phyloP scores from a whole-genome alignment of 1,140 invertebrate species.

The Diuraphis noxia region DNA sequence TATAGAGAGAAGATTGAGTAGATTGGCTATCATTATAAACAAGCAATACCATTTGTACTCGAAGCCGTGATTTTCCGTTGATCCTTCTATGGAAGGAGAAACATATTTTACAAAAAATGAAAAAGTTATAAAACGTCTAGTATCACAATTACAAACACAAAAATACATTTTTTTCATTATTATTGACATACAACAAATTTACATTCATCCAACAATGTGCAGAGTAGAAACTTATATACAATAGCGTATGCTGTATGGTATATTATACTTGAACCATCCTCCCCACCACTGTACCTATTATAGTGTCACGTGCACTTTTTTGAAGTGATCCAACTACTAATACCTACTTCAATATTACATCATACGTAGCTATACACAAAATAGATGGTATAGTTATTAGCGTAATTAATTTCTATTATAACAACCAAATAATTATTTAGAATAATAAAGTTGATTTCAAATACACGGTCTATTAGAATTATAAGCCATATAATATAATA shows the following conservation, averaged over 20 bases:
- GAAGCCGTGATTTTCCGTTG: background rate
- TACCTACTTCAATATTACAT: conserved; percentile 3
- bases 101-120: background rate
- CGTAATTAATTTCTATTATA: background rate
- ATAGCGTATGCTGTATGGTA: background rate
- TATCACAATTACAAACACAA: background rate
- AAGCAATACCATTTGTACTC: background rate
- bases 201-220: no score
- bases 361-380: background rate
- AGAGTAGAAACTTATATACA: no score
- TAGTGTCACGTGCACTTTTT: conserved; percentile 20
- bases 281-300: background rate
- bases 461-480: background rate
- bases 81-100: background rate
- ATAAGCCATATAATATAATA: background rate
- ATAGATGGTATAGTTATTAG: background rate
- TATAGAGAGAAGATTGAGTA: background rate
- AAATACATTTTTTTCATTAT: background rate
- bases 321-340: background rate
- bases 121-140: background rate
- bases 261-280: background rate
- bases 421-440: background rate
- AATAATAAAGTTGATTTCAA: background rate
- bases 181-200: background rate
- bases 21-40: background rate